Percentiles rank a stretch among this genome's conserved stretches.
Evolutionary conservation across 1,140 invertebrate genomes (phyloP).

Genomic region (Stegodyphus mimosarum): DNA sequence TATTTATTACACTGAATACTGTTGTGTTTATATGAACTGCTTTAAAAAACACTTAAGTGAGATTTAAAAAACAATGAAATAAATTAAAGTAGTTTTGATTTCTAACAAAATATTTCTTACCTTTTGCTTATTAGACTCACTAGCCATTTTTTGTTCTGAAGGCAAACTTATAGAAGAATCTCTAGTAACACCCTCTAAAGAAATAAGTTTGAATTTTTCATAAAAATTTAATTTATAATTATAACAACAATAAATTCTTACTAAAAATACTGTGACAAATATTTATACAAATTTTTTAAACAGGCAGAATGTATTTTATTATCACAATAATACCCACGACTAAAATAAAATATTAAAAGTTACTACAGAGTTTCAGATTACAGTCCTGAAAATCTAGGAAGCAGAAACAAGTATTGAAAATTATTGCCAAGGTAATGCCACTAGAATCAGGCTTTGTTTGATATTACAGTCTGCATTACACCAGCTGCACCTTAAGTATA

Average conservation of each 20-base stretch:
- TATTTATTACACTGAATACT: no score
- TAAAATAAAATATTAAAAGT: no score
- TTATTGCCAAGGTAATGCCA: not conserved
- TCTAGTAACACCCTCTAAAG: constrained; percentile 21
- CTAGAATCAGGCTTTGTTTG: no score
- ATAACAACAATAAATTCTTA: not conserved
- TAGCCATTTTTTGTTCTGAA: constrained; percentile 30
- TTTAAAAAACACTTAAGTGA: not conserved
- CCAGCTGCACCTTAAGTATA: constrained; percentile 28
- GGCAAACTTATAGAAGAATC: constrained; percentile 43
- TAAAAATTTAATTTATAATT: not conserved
- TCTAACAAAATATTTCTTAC: constrained; percentile 12
- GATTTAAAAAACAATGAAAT: no score
- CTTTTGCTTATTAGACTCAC: constrained; percentile 52
- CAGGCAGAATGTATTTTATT: not conserved
- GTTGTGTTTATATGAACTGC: not conserved
- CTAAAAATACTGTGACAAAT: not conserved
- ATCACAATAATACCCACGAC: no score
- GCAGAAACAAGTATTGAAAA: not conserved
- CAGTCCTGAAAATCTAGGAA: not conserved
- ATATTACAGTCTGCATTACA: not conserved
- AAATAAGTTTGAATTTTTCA: not conserved
- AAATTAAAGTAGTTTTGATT: no score
- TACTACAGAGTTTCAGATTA: no score
- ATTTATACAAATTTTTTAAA: not conserved